Base-by-base conservation (phyloP, 2,888 invertebrate genomes). In the Isoperla grammatica region DNA sequence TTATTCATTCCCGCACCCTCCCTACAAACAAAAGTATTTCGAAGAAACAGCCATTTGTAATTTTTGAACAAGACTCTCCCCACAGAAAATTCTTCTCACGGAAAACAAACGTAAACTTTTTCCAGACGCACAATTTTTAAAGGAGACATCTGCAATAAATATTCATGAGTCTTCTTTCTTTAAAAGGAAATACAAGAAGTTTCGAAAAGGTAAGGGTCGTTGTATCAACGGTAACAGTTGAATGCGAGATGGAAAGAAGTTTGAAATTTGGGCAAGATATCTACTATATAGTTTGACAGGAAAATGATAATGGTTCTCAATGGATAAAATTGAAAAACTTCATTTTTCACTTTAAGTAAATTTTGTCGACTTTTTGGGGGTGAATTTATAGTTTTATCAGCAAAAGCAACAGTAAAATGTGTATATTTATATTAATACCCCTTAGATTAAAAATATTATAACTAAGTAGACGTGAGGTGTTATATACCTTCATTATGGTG, bases 151-250 rank as follows among this genome's bases (percentile, higher is more conserved):
- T 37, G 56, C 40, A n/a, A 60, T 56, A 60, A 60, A 60, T 60
- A 60, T 60, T 60, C 60, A 60, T 60, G 55, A 48, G 60, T 39
- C 37, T 49, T 56, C 22, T 20, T 39, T 40, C 40, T 48, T 60
- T 9, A 13, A 22, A 17, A 46, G 45, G 45, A 45, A 22, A 17
- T 20, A 22, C 46, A 42, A 12, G 6, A 22, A 46, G 46, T 46
- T 20, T 6, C 6, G 20, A 20, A 3, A 2, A 46, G 22, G 12
- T 19, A 20, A 9, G 15, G 15, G 17, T n/a, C 29, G 29, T 6
- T 29, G 29, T 29, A 29, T 29, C 29, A 20, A 20, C 11, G 20
- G 17, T 46, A 22, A 3, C 19, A 46, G 6, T 46, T 3, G 13
- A 12, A n/a, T 2, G 45, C 42, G 9, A n/a, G 4, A 42, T 42